Evolutionary conservation across 2,113 vertebrate species (phyloP), one percentile per base, ranked within the genome.

Genomic region (Aepyceros melampus): DNA sequence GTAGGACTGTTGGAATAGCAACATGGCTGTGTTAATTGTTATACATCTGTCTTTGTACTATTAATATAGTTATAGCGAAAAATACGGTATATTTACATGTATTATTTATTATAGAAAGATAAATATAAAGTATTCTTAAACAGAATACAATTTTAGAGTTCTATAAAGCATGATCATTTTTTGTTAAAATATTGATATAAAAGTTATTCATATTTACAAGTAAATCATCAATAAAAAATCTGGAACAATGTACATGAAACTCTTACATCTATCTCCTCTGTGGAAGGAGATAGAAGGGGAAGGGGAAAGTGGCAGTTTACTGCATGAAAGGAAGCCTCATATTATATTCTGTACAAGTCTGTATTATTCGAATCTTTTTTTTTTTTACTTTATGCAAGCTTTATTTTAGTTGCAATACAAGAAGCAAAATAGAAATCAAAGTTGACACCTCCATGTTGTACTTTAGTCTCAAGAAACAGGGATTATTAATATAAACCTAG

Each of bases 301-400:
- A 7, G 13, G 10, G 6, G 6, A 2, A 13, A 27, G 33, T 5
- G 6, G 9, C 17, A 3, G 62, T 6, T 4, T 6, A 4, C 3
- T 85, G 0, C 11, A 21, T 58, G 25, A 21, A 74, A 16, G 51
- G 7, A n/a, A 10, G 11, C 15, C 51, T 87, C 25, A 40, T 49
- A 13, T 55, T 62, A 64, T 53, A 49, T 87, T 56, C 21, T 56
- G 15, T 86, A 19, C 40, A 74, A 71, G 64, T 95, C 51, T 29
- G 0, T 53, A 19, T 87, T 55, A 21, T 62, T 76, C 60, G 25
- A 9, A 49, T 76, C 47, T 14, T 45, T 76, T 7, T 76, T 71
- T 40, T 43, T 78, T 76, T 81, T 55, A 55, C 36, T 21, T 81
- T 82, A n/a, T 47, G 15, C 29, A 47, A 60, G 14, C 27, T 84